Percentiles rank a stretch among this genome's conserved stretches.
phyloP scores from a whole-genome alignment of 2,888 invertebrate genomes.

The Scotopteryx bipunctaria region DNA sequence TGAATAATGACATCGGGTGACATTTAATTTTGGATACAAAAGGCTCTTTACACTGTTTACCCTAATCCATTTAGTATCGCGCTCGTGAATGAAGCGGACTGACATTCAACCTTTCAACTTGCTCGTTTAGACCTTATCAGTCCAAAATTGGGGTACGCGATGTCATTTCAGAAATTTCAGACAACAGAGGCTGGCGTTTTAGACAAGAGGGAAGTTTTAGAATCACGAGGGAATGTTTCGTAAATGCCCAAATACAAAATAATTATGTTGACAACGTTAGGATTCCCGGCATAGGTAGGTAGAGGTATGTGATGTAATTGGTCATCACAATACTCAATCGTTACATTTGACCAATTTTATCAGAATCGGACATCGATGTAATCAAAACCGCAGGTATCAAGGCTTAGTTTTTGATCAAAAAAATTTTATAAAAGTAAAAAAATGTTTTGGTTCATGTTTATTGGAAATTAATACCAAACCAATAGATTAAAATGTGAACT shows the following conservation, averaged over 20 bases:
- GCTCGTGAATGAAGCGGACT: conserved; percentile 45
- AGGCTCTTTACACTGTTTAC: conserved; percentile 80
- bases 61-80: conserved; percentile 69
- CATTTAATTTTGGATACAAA: conserved; percentile 82
- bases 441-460: too few relatives aligned
- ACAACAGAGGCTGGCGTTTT: conserved; percentile 15
- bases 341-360: too few relatives aligned
- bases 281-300: too few relatives aligned
- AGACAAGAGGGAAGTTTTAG: conserved; percentile 8
- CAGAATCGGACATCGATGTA: too few relatives aligned
- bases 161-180: conserved; percentile 23
- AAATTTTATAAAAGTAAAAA: too few relatives aligned
- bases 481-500: too few relatives aligned
- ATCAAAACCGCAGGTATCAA: too few relatives aligned
- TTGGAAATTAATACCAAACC: too few relatives aligned
- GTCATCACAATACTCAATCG: too few relatives aligned
- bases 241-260: background rate
- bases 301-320: too few relatives aligned
- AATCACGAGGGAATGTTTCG: background rate
- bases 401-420: too few relatives aligned
- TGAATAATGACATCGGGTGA: conserved; percentile 80
- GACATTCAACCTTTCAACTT: conserved; percentile 59
- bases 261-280: conserved; percentile 2
- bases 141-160: conserved; percentile 17
- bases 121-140: conserved; percentile 31